Conservation (phyloP, 2,888 invertebrate genomes). For the Lypha dubia region DNA sequence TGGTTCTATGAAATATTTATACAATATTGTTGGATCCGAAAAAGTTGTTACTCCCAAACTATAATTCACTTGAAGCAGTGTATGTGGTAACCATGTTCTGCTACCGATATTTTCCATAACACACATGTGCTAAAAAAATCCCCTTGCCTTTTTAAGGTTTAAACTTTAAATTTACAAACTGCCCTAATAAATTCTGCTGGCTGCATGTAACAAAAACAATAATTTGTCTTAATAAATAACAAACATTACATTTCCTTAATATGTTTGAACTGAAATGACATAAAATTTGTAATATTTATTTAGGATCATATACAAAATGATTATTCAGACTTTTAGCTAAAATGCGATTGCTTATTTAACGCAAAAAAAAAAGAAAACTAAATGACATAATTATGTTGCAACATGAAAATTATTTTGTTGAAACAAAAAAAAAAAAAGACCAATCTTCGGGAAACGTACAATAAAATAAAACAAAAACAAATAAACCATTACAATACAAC, state of each 20-base stretch:
- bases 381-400: conserved; percentile 70
- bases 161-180: background rate
- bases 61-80: no score
- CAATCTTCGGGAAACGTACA: conserved; percentile 40
- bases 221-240: conserved; percentile 48
- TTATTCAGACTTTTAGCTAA: conserved; percentile 33
- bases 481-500: conserved; percentile 40
- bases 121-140: background rate
- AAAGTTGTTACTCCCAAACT: no score
- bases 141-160: conserved; percentile 9
- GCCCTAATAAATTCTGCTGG: background rate
- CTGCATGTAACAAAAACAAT: background rate
- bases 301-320: conserved; percentile 49
- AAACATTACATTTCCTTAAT: conserved; percentile 28
- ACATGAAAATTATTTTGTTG: conserved; percentile 36
- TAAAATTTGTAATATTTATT: conserved; percentile 52
- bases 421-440: conserved; percentile 62
- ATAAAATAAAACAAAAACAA: conserved; percentile 40
- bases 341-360: conserved; percentile 33
- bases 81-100: no score
- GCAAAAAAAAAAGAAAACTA: conserved; percentile 17
- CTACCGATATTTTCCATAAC: no score
- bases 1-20: no score
- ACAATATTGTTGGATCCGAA: no score
- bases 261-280: conserved; percentile 13